Evolutionary conservation across 2,797 vertebrate species (phyloP).

Genomic region (Sternarchorhynchus goeldii): DNA sequence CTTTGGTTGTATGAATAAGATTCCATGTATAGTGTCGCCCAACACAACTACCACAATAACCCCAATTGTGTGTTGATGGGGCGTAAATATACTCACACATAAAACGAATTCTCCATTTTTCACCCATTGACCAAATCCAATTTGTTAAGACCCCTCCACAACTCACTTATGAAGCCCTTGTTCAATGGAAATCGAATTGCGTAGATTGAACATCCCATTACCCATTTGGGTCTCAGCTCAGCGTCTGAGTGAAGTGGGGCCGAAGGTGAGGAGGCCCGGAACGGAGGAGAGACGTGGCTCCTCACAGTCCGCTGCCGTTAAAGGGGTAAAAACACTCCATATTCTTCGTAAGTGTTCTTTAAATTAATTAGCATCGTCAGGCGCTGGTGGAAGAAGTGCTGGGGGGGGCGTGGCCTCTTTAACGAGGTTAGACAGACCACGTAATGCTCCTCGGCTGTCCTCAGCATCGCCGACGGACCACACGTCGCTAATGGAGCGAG

Average conservation of each 20-base stretch:
- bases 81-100: constrained; percentile 67
- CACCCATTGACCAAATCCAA: constrained; percentile 82
- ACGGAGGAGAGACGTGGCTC: constrained; percentile 77
- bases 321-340: constrained; percentile 84
- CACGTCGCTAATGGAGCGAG: constrained; percentile 25
- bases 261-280: constrained; percentile 70
- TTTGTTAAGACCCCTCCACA: constrained; percentile 83
- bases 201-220: constrained; percentile 88
- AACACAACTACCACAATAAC: constrained; percentile 52
- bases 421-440: constrained; percentile 80
- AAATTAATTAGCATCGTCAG: constrained; percentile 86
- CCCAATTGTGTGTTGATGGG: constrained; percentile 55
- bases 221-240: constrained; percentile 73
- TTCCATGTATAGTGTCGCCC: constrained; percentile 41
- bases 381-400: constrained; percentile 77
- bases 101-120: constrained; percentile 76
- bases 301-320: constrained; percentile 79
- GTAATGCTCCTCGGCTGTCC: constrained; percentile 77
- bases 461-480: constrained; percentile 69
- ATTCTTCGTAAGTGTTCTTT: constrained; percentile 87
- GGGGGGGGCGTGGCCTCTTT: constrained; percentile 73
- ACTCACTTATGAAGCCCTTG: constrained; percentile 82
- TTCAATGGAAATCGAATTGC: constrained; percentile 89
- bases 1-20: constrained; percentile 27
- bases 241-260: constrained; percentile 62